Conservation (phyloP, 35 echinoderm and acorn worm species). For the Eucidaris tribuloides region DNA sequence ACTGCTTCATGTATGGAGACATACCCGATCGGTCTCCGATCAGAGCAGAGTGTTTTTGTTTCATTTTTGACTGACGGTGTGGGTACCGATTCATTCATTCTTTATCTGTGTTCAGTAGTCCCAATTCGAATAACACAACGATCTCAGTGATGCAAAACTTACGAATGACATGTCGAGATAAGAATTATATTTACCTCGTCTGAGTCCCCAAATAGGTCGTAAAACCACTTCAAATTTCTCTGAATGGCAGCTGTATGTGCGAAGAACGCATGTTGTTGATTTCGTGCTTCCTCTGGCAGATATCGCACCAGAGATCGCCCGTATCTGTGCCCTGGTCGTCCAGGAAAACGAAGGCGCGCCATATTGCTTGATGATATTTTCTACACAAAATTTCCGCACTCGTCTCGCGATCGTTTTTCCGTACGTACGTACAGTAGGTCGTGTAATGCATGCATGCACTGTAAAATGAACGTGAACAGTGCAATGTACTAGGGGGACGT, state of each 20-base stretch:
- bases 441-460: not conserved
- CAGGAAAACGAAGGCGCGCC: constrained; percentile 87
- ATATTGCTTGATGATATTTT: constrained; percentile 46
- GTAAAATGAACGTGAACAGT: not conserved
- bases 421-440: too few species aligned
- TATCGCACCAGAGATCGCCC: constrained; percentile 79
- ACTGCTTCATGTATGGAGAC: too few species aligned
- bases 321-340: constrained; percentile 85
- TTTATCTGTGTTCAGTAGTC: too few species aligned
- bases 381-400: not conserved
- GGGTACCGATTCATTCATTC: too few species aligned
- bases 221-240: constrained; percentile 88
- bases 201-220: constrained; percentile 91
- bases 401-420: too few species aligned
- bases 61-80: too few species aligned
- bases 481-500: not conserved
- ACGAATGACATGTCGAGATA: not conserved
- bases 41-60: too few species aligned
- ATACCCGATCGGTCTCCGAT: too few species aligned
- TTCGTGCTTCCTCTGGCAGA: constrained; percentile 73
- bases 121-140: too few species aligned
- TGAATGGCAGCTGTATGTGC: constrained; percentile 82
- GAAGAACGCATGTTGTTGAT: constrained; percentile 58
- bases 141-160: not conserved
- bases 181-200: constrained; percentile 67